Conservation (phyloP, 2,888 invertebrate genomes). For the Epistrophella euchroma region DNA sequence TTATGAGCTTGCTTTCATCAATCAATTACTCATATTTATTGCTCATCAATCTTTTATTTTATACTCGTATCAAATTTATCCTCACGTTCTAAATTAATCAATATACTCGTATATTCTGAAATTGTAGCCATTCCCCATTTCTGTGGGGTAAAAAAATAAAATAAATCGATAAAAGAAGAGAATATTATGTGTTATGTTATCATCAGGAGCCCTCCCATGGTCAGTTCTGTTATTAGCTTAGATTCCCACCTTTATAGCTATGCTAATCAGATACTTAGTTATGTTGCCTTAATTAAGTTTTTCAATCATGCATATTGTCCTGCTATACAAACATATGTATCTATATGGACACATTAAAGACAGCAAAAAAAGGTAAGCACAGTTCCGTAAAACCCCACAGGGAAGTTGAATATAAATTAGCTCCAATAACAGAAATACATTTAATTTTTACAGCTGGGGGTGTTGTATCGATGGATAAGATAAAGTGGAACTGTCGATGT, state of each 20-base stretch:
- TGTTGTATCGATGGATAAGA: constrained; percentile 4
- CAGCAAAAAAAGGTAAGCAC: background rate
- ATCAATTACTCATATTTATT: background rate
- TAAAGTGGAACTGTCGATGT: background rate
- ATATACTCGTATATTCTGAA: background rate
- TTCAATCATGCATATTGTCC: constrained; percentile 2
- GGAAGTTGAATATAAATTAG: background rate
- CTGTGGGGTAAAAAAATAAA: background rate
- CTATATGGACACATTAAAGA: background rate
- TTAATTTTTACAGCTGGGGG: background rate
- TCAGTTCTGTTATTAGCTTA: background rate
- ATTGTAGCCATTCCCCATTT: background rate
- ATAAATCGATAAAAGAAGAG: background rate
- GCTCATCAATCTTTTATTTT: background rate
- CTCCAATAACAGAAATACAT: background rate
- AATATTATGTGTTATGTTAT: background rate
- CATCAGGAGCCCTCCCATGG: background rate
- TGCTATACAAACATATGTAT: too few species aligned
- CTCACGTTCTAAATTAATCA: background rate
- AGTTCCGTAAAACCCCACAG: background rate
- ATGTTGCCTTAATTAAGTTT: constrained; percentile 15
- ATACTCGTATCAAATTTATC: background rate
- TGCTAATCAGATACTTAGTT: constrained; percentile 2
- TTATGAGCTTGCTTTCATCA: background rate
- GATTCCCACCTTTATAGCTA: background rate